Conservation (phyloP, 1,140 invertebrate genomes). For the Caenorhabditis remanei region DNA sequence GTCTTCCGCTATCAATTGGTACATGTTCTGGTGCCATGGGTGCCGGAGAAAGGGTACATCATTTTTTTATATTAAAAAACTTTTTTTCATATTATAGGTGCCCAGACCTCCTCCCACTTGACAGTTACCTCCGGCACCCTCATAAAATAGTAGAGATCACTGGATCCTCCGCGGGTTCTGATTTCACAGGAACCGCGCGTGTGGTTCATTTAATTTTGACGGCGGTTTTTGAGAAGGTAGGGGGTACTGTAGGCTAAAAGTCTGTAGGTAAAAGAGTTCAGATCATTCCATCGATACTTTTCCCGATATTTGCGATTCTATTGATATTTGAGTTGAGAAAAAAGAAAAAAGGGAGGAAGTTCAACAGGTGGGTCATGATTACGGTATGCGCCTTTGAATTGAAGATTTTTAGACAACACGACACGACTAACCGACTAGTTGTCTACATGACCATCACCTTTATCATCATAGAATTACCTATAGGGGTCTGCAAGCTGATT, state of each 20-base stretch:
- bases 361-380: neutral
- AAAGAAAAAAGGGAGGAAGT: neutral
- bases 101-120: neutral
- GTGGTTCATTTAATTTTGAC: neutral
- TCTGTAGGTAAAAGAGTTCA: neutral
- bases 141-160: neutral
- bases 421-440: neutral
- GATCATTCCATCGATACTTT: neutral
- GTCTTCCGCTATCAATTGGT: neutral
- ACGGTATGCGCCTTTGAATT: neutral
- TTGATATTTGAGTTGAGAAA: neutral
- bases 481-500: neutral
- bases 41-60: neutral
- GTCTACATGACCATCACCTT: constrained; percentile 1
- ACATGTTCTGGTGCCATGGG: neutral
- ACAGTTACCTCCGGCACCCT: neutral
- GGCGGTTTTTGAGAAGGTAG: neutral
- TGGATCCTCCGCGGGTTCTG: neutral
- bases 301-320: neutral
- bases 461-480: neutral
- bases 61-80: too few relatives aligned
- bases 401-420: neutral
- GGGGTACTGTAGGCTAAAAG: too few relatives aligned
- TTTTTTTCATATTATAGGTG: too few relatives aligned
- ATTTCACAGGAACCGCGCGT: too few relatives aligned